phyloP scores from a whole-genome alignment of 1,140 invertebrate genomes.

The Stegodyphus mimosarum region DNA sequence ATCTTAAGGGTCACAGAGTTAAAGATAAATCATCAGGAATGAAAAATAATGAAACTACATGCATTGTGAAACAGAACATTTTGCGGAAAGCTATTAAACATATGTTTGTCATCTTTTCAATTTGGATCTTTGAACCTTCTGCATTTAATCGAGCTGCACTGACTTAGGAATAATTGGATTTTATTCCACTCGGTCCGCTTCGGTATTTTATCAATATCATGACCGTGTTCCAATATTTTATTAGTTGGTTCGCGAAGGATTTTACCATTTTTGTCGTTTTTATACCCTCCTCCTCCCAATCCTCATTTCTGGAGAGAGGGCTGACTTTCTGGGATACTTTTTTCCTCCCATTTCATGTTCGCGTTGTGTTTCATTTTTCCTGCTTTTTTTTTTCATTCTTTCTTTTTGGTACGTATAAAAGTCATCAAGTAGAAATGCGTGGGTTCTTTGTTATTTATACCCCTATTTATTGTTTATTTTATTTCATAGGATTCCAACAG shows the following conservation, averaged over 20 bases:
- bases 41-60: constrained; percentile 42
- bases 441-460: too few species aligned
- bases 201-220: constrained; percentile 43
- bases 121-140: constrained; percentile 45
- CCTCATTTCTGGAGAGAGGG: neutral
- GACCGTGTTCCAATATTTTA: constrained; percentile 44
- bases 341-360: constrained; percentile 31
- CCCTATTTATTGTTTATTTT: too few species aligned
- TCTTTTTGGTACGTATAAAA: too few species aligned
- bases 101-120: constrained; percentile 56
- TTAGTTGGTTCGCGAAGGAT: constrained; percentile 20
- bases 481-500: too few species aligned
- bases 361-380: neutral
- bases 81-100: constrained; percentile 37
- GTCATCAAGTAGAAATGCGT: too few species aligned
- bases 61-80: neutral
- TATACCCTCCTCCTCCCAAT: neutral
- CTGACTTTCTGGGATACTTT: constrained; percentile 24
- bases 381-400: too few species aligned
- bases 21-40: too few species aligned
- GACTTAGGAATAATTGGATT: constrained; percentile 50
- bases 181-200: neutral
- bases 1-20: too few species aligned
- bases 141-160: constrained; percentile 43
- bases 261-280: neutral